Evolutionary conservation across 2,888 invertebrate species (phyloP), one percentile per base, ranked within the genome.

Genomic region (Tachina lurida): DNA sequence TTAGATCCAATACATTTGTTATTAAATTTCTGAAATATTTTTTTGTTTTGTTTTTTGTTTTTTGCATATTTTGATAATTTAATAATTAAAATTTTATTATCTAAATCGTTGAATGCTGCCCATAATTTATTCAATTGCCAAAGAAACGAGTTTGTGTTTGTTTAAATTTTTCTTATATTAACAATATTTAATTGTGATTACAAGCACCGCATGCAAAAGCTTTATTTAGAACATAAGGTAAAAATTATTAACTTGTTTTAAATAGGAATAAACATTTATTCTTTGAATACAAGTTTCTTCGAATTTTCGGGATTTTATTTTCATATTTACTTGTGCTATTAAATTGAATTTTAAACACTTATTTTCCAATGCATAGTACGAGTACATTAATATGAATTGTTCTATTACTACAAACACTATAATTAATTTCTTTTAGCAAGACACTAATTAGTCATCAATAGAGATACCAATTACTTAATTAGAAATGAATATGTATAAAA

Each of bases 371-470:
- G 39, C 15, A 19, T 8, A 15, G n/a, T 39, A 19, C 17, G 10
- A 15, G n/a, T 39, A 19, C 17, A n/a, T 65, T 31, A 68, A 41
- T 13, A 54, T 54, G 13, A 54, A 41, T 19, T 54, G 3, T 68
- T 47, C 4, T 3, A 68, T 68, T 52, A 13, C 17, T 17, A 41
- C 5, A n/a, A 7, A 1, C 17, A 31, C 10, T 12, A 17, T 4
- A 54, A 39, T 41, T 13, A 15, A 41, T 54, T 54, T 19, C 17
- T 52, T 41, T n/a, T 49, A n/a, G 31, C 31, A 49, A 17, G 10
- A 62, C 52, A 67, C 47, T 39, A 56, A 67, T 58, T 67, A 77
- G 15, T 58, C 68, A 68, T 52, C 41, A 56, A 43, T 41, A 22
- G 9, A 49, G 47, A 60, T 45, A 67, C 67, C 56, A 58, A 56